These are phyloP conservation scores for Penaeus indicus DNA, from an alignment of 1,140 invertebrate genomes.

Conservation along the genomic window DNA sequence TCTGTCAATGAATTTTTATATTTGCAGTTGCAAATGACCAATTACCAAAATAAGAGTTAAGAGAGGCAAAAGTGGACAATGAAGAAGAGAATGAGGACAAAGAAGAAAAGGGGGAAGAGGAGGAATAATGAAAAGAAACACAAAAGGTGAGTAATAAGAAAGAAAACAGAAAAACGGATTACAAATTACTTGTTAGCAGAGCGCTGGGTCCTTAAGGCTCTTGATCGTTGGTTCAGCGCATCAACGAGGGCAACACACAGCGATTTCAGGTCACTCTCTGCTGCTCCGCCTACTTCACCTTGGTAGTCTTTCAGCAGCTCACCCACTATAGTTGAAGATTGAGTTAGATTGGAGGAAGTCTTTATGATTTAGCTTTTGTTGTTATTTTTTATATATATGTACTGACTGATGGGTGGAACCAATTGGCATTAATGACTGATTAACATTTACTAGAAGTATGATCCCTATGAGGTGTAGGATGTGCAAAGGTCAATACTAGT, in stretches of 20 bases:
- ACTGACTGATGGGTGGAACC: too few relatives aligned
- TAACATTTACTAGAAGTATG: too few relatives aligned
- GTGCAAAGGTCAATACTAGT: too few relatives aligned
- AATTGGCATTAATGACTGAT: too few relatives aligned
- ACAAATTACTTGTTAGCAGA: slow-evolving; percentile 58
- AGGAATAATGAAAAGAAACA: too few relatives aligned
- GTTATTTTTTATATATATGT: too few relatives aligned
- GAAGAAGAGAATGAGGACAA: background rate
- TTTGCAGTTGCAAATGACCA: too few relatives aligned
- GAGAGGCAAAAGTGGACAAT: background rate
- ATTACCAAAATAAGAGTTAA: too few relatives aligned
- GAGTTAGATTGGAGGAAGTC: background rate
- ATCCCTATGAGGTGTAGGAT: too few relatives aligned
- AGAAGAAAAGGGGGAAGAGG: too few relatives aligned
- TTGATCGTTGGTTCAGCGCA: slow-evolving; percentile 55
- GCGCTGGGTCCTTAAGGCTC: slow-evolving; percentile 49
- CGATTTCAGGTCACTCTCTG: slow-evolving; percentile 50
- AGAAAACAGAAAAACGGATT: background rate
- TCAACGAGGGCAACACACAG: slow-evolving; percentile 63
- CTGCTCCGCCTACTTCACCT: slow-evolving; percentile 50
- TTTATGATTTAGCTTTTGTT: background rate
- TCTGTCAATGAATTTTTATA: too few relatives aligned
- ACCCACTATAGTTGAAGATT: slow-evolving; percentile 30
- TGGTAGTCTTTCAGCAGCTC: slow-evolving; percentile 57
- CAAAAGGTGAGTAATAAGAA: background rate